Conservation (phyloP, 2,113 vertebrate genomes). For the Calyptomena viridis region DNA sequence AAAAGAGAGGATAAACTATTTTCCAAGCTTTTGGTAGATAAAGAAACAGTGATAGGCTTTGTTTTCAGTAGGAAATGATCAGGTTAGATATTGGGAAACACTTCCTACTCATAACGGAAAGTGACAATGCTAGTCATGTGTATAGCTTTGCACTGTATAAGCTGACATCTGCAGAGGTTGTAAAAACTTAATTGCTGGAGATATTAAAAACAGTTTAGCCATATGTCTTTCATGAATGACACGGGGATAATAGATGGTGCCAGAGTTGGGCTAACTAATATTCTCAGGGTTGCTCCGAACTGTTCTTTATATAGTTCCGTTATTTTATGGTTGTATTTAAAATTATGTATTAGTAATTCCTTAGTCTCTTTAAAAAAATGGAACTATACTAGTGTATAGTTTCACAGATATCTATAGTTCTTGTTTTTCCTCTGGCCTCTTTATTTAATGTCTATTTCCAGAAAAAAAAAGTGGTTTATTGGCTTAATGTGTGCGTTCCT, state of each 20-base stretch:
- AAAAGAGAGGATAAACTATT: neutral
- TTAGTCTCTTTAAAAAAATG: neutral
- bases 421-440: neutral
- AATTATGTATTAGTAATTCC: neutral
- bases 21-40: neutral
- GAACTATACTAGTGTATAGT: too few relatives aligned
- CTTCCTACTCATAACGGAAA: neutral
- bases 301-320: neutral
- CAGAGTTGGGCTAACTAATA: neutral
- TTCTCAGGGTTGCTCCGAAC: neutral
- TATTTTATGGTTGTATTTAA: neutral
- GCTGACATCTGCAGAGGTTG: neutral
- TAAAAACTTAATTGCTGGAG: conserved; percentile 44
- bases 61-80: neutral
- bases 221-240: neutral
- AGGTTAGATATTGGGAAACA: neutral
- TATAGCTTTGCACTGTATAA: neutral
- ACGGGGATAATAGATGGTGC: neutral
- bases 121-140: neutral
- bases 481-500: neutral
- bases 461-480: neutral
- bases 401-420: neutral
- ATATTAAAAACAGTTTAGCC: conserved; percentile 9
- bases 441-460: neutral
- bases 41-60: neutral